Base-by-base conservation (phyloP, 1,140 invertebrate genomes). In the Temnothorax curvispinosus region DNA sequence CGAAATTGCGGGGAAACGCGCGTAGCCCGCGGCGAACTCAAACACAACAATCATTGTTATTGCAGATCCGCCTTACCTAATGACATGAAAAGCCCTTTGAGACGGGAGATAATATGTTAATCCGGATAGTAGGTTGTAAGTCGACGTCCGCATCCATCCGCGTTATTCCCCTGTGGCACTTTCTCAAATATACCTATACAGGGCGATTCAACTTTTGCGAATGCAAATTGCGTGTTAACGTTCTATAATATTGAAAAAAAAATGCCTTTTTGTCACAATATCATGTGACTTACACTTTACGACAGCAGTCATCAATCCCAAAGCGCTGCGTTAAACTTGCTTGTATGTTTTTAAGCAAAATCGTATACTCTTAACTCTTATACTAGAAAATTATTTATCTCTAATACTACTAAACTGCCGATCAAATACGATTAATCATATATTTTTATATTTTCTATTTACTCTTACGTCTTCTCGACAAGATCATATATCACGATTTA, bases 61-160 rank as follows among this genome's bases (percentile, higher is more conserved):
- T 84, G 56, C 69, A 84, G 69, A 84, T 84, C 54, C 69, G 41
- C 41, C 80, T 84, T 75, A 74, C 69, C 54, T 84, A 84, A 84
- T 84, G 69, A 84, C 69, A 84, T 84, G 80, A 84, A 84, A 84
- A 84, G 80, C 80, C 41, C 69, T 84, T 84, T 84, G 80, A 84
- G 80, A 84, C 54, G 80, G 60, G 50, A 71, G 80, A 84, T 84
- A 90, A 90, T 87, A 86, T 78, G 64, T 86, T 69, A 90, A 89
- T 90, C 86, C 88, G 56, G 71, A 82, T 88, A 54, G 62, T 82
- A 89, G 74, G 52, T 89, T 80, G 58, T 90, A 82, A 67, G 54
- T 89, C 32, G 76, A 47, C 62, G 76, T 89, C 41, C 65, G 41
- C 65, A 69, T 69, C 65, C 56, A 44, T 78, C 58, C 76, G 32